Evolutionary conservation across 2,113 vertebrate species (phyloP).

Genomic region (Picathartes gymnocephalus): DNA sequence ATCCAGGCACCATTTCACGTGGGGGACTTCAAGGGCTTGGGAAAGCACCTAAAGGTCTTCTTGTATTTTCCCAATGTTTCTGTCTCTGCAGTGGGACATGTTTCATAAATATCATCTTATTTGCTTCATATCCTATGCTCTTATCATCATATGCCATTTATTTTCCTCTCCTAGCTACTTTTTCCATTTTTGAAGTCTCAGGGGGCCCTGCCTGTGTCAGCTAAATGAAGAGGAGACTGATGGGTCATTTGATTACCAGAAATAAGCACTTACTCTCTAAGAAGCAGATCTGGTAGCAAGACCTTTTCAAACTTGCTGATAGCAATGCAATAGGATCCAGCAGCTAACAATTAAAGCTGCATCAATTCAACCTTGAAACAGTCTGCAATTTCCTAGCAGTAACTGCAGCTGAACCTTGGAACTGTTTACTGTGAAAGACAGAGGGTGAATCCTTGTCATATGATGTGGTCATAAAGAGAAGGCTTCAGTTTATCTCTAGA

Average conservation of each 20-base stretch:
- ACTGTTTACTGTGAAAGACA: neutral
- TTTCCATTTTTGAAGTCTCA: neutral
- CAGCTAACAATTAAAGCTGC: slow-evolving; percentile 13
- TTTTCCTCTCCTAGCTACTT: neutral
- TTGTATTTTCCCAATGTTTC: neutral
- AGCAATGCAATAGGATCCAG: slow-evolving; percentile 31
- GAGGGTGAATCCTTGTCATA: neutral
- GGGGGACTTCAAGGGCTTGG: neutral
- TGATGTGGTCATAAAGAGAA: neutral
- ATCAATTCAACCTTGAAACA: slow-evolving; percentile 48
- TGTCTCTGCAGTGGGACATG: neutral
- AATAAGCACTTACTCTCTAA: neutral
- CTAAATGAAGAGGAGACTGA: neutral
- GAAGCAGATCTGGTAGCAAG: slow-evolving; percentile 10
- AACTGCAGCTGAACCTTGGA: neutral
- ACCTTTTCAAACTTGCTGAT: slow-evolving; percentile 36
- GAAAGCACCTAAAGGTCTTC: neutral
- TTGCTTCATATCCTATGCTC: neutral
- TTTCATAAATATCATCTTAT: neutral
- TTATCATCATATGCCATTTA: neutral
- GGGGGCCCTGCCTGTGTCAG: neutral
- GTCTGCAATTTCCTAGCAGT: slow-evolving; percentile 11
- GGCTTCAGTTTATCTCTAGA: neutral
- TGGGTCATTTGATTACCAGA: slow-evolving; percentile 12
- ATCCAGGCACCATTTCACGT: fast-evolving